Base-by-base conservation (phyloP, 2,113 vertebrate genomes). In the Otis tarda region DNA sequence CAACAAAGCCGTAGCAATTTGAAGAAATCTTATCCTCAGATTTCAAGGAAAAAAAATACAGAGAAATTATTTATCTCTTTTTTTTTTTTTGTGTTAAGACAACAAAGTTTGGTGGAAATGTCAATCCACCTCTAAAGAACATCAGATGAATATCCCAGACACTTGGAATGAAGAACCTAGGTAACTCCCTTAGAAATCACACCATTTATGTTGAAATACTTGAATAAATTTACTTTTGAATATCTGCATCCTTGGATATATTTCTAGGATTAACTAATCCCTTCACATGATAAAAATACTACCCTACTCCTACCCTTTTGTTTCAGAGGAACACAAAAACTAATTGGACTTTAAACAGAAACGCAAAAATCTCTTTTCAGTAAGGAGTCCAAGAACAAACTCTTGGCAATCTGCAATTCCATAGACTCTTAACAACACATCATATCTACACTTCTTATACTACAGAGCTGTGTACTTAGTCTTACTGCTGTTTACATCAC, bases 391-490 rank as follows among this genome's bases (percentile, higher is more conserved):
- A 50, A 10, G 33, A 86, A 68, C 15, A 86, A 49, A 73, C 14
- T 49, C 35, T 24, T 24, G 7, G 23, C 39, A 77, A 65, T 70
- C 52, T 0, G 0, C 21, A 60, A 8, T 60, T 77, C 18, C 89
- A 56, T 2, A n/a, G 9, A 27, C 14, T 33, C 31, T 49, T 20
- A 63, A 0, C 39, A 80, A 43, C 12, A 30, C 14, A 37, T 28
- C 0, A 0, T 13, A 79, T 12, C 53, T 56, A 14, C 14, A 6
- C 0, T 2, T 53, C 14, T 9, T 75, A 76, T 3, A 13, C 64
- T 75, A 49, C 28, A 64, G 17, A 37, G 6, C 65, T 67, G 28
- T 7, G 17, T 56, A 76, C 39, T 49, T 39, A 23, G 30, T 37
- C 39, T 53, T 49, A 60, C 35, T 87, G 27, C 69, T 67, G 31